These are phyloP conservation scores for Tricholaema leucomelas DNA, from an alignment of 2,113 vertebrate genomes.

Conservation along the genomic window DNA sequence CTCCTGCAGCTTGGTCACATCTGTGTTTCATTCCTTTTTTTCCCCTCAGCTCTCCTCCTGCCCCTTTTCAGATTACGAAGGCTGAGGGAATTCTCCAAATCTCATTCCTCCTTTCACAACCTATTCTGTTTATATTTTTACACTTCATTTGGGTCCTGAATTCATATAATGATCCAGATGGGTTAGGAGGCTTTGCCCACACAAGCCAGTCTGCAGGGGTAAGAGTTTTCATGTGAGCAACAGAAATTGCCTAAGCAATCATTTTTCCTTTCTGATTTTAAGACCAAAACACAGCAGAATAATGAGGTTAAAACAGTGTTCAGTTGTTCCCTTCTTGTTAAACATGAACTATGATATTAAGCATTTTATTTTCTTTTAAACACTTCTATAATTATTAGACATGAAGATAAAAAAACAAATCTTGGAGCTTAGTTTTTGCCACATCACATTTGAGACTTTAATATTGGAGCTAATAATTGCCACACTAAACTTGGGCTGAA, in stretches of 20 bases:
- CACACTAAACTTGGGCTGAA: not conserved
- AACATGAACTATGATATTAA: too few species aligned
- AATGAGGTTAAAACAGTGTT: not conserved
- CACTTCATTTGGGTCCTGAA: slow-evolving; percentile 44
- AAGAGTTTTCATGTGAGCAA: not conserved
- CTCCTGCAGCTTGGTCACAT: slow-evolving; percentile 38
- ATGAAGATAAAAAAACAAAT: not conserved
- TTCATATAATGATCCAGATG: not conserved
- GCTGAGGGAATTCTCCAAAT: slow-evolving; percentile 38
- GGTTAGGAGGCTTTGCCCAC: not conserved
- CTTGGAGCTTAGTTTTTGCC: not conserved
- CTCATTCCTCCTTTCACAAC: slow-evolving; percentile 30
- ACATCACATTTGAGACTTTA: not conserved
- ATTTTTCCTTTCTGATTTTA: not conserved
- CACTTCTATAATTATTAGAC: not conserved
- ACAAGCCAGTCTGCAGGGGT: not conserved
- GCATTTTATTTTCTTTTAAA: too few species aligned
- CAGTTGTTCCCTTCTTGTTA: not conserved
- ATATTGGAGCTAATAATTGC: not conserved
- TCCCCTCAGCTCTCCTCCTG: slow-evolving; percentile 17
- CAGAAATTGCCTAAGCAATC: not conserved
- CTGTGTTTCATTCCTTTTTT: slow-evolving; percentile 53
- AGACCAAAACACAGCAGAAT: not conserved
- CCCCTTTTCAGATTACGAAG: slow-evolving; percentile 37
- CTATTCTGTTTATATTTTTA: slow-evolving; percentile 42